phyloP scores from a whole-genome alignment of 2,797 vertebrate species.

The Cheirogaleus major region DNA sequence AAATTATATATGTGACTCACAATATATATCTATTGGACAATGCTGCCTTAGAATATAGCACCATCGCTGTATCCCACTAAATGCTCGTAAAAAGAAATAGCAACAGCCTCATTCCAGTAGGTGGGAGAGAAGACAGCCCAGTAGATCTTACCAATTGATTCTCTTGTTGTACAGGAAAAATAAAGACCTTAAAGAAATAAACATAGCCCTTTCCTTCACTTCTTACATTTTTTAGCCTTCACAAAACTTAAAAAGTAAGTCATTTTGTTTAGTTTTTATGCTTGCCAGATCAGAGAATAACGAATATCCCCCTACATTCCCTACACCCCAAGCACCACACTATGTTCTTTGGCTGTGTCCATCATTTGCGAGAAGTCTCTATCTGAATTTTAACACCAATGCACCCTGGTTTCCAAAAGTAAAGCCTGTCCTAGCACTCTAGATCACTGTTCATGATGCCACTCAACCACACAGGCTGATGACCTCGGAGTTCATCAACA shows the following conservation, averaged over 20 bases:
- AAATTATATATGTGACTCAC: background rate
- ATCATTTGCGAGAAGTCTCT: background rate
- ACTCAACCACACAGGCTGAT: background rate
- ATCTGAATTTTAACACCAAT: background rate
- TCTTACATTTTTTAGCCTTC: background rate
- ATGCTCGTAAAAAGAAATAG: background rate
- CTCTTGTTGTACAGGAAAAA: background rate
- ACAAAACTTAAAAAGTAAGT: conserved; percentile 9
- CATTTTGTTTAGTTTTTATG: background rate
- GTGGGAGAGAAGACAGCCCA: background rate
- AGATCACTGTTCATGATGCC: background rate
- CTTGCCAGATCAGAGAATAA: background rate
- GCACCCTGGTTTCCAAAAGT: background rate
- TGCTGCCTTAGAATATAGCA: background rate
- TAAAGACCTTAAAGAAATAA: background rate
- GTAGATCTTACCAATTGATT: background rate
- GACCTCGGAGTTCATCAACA: background rate
- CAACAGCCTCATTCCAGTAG: background rate
- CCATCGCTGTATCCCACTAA: background rate
- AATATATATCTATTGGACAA: background rate
- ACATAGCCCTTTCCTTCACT: background rate
- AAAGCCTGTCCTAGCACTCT: background rate
- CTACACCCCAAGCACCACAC: background rate
- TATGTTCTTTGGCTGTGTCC: background rate
- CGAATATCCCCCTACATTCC: background rate